Base-by-base conservation (phyloP, 2,797 vertebrate genomes). In the Coregonus ussuriensis region DNA sequence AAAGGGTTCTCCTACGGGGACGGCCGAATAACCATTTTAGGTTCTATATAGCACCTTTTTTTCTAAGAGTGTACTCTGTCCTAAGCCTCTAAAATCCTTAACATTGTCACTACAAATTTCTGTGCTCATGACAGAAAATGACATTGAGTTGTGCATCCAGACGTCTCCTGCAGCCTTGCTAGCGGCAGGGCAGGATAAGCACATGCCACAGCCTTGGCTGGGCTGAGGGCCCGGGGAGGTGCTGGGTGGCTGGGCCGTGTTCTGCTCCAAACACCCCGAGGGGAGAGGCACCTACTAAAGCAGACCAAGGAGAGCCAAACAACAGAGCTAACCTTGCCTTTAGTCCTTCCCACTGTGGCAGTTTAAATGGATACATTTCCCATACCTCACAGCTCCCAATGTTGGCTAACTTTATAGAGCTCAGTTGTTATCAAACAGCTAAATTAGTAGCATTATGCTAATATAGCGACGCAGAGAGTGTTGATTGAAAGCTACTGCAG, bases 51-150 rank as follows among this genome's bases (percentile, higher is more conserved):
- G 9, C 41, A 47, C 41, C 9, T 47, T 11, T 47, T 3, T 11
- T 47, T 47, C 41, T 47, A 9, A 47, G 0, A 25, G 9, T 21
- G 9, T 52, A 71, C 83, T 78, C 85, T 86, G 82, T 74, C 82
- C 85, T 86, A 87, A 86, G 75, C 82, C 77, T 86, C 81, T 82
- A 89, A 91, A 92, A 89, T 79, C 82, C 81, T 82, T 85, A 90
- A 81, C 89, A 93, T 93, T 94, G 93, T 94, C 93, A 93, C 91
- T 93, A 93, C 91, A 93, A 90, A 95, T 94, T 93, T 94, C 87
- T 89, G 90, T 93, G 93, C 94, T 93, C 89, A 82, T 93, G 93
- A 94, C 92, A 94, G 94, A 84, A 92, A 88, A 94, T 95, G 92
- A 94, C 93, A 95, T 94, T 93, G 93, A 92, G 91, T 91, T 89